These are phyloP conservation scores for Eulemur coronatus DNA, from an alignment of 2,797 vertebrate species.

Conservation along the genomic window DNA sequence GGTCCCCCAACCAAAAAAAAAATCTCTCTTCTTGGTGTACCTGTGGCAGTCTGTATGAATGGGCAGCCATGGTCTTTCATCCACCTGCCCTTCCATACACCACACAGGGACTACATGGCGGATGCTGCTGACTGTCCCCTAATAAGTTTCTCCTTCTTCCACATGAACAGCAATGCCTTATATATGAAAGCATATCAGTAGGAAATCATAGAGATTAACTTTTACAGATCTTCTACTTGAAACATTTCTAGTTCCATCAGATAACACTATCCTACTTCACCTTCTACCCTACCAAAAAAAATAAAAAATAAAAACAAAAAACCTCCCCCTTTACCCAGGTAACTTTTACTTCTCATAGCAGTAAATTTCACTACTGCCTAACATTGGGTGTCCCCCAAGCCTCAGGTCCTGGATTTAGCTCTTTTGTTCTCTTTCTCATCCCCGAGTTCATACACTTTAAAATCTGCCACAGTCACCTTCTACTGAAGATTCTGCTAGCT, in stretches of 20 bases:
- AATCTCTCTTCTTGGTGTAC: background rate
- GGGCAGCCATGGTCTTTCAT: background rate
- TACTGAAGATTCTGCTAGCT: background rate
- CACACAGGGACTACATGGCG: background rate
- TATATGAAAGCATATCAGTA: background rate
- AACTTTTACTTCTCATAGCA: background rate
- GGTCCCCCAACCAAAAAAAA: background rate
- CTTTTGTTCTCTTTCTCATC: background rate
- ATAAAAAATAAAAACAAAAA: background rate
- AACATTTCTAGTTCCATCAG: background rate
- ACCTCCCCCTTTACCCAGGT: background rate
- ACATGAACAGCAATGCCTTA: background rate
- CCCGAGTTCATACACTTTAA: background rate
- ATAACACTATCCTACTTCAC: background rate
- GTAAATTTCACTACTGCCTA: background rate
- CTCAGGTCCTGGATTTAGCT: background rate
- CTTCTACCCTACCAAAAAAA: background rate
- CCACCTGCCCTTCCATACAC: background rate
- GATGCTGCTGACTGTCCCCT: background rate
- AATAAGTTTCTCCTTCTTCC: background rate
- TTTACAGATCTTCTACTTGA: background rate
- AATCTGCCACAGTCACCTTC: background rate
- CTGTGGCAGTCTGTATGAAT: background rate
- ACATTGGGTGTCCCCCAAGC: background rate
- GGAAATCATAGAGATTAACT: background rate